Evolutionary conservation across 2,888 invertebrate species (phyloP), one percentile per base, ranked within the genome.

Genomic region (Hemicrepidius hirtus): DNA sequence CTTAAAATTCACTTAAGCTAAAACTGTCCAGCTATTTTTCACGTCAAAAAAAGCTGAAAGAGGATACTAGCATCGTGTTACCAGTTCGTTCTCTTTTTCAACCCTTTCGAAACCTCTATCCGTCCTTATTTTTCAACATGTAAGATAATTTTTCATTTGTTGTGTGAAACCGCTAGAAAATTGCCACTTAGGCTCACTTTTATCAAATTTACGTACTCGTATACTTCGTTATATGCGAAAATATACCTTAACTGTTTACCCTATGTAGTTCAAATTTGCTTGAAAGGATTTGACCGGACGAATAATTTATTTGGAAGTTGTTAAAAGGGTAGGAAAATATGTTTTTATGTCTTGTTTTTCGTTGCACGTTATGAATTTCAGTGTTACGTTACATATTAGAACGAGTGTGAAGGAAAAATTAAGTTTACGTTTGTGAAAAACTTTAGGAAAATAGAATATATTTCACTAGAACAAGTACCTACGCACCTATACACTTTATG

Each of bases 1-100:
- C 84, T 84, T 84, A 84, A 84, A 84, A 84, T 84, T 84, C 85
- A 84, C 84, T 85, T 84, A 84, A 80, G 79, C 82, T 81, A 80
- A 84, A 83, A 84, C 84, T 84, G 83, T 81, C 81, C 81, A 79
- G 82, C 83, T 78, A 83, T 85, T 85, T 85, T 84, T 84, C 84
- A 84, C 80, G 71, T 62, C 70, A 72, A 76, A 71, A 71, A 77
- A 41, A 37, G 35, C 57, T 6, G 10, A 40, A 66, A 62, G 69
- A 59, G 73, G 35, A 69, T 10, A 50, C 1, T 60, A 60, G 18
- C 16, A 20, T 21, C 16, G 53, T 18, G 20, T 9, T 4, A 0
- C 13, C 3, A 13, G n/a, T 41, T 21, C 50, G 13, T 4, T 65
- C 69, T 46, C 66, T 32, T 46, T 69, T 40, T 16, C 16, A 5